phyloP scores from a whole-genome alignment of 2,797 vertebrate genomes.

The Squalus acanthias region DNA sequence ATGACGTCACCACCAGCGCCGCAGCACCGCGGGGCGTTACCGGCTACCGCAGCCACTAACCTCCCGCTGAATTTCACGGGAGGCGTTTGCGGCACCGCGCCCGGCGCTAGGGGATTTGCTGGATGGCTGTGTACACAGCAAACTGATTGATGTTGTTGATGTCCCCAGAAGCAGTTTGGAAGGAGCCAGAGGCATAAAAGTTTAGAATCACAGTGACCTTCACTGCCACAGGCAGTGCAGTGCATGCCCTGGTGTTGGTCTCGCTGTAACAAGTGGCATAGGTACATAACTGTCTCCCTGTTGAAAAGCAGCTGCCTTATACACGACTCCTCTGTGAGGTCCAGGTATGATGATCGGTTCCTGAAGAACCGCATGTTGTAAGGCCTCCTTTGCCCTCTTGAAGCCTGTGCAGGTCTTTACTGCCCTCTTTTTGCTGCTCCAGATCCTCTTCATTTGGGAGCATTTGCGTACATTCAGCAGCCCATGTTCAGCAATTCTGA shows the following conservation, averaged over 20 bases:
- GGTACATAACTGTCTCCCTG: not conserved
- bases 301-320: not conserved
- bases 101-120: not conserved
- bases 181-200: not conserved
- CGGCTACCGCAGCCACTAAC: too few species aligned
- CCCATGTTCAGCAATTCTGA: not conserved
- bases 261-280: not conserved
- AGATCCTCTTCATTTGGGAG: not conserved
- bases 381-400: not conserved
- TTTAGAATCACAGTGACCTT: not conserved
- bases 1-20: too few species aligned
- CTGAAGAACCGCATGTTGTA: not conserved
- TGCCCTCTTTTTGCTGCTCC: not conserved
- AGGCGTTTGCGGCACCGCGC: too few species aligned
- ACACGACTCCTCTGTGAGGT: not conserved
- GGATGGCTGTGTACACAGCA: not conserved
- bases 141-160: not conserved
- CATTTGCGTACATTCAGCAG: not conserved
- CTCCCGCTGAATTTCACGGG: too few species aligned
- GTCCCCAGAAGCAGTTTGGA: not conserved
- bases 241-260: not conserved
- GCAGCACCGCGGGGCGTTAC: too few species aligned
- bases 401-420: not conserved
- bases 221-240: not conserved
- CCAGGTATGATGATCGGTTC: not conserved